Percentiles rank a stretch among this genome's conserved stretches.
Conservation (phyloP, 1,140 invertebrate species). For the Schlechtendalia chinensis region DNA sequence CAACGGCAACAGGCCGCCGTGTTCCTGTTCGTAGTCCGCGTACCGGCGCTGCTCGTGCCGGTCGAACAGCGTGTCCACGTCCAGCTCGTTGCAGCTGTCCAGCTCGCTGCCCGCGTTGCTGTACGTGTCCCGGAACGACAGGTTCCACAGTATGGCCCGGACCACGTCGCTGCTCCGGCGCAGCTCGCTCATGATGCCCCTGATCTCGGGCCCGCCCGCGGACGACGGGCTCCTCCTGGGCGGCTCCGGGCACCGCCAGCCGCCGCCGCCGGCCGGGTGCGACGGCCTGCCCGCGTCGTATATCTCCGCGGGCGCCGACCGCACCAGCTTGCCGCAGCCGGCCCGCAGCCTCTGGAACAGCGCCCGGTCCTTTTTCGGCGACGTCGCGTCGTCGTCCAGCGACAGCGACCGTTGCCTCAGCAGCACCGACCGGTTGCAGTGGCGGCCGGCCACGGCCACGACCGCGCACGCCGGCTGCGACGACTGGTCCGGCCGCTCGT, state of each 20-base stretch:
- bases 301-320: background rate
- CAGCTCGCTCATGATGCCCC: slow-evolving; percentile 57
- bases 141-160: slow-evolving; percentile 57
- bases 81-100: slow-evolving; percentile 48
- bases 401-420: slow-evolving; percentile 42
- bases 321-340: background rate
- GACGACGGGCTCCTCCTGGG: too few relatives aligned
- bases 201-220: slow-evolving; percentile 51
- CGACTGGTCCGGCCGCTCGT: slow-evolving; percentile 37
- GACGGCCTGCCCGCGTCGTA: background rate
- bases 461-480: background rate
- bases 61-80: slow-evolving; percentile 56
- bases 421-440: background rate
- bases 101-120: background rate
- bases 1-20: background rate
- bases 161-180: slow-evolving; percentile 58
- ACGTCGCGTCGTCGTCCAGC: background rate
- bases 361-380: background rate
- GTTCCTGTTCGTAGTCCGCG: slow-evolving; percentile 51
- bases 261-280: background rate
- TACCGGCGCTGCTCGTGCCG: slow-evolving; percentile 56
- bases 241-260: slow-evolving; percentile 4
- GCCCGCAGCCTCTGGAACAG: background rate
- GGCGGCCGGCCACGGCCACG: background rate
- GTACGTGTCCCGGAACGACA: slow-evolving; percentile 56